Conservation (phyloP, 2,113 vertebrate genomes). For the Cranoglanis bouderius region DNA sequence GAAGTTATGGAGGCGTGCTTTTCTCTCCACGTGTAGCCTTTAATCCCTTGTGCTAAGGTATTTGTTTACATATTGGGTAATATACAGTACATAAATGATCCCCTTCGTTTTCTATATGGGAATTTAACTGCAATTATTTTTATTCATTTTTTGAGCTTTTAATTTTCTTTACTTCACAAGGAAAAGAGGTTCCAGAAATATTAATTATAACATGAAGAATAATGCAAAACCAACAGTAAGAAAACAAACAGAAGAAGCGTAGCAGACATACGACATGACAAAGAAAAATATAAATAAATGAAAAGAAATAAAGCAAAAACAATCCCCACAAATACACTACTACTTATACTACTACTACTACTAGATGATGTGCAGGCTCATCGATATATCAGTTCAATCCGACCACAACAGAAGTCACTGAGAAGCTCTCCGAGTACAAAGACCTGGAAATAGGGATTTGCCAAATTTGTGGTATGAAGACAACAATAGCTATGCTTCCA, state of each 20-base stretch:
- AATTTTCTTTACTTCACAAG: not conserved
- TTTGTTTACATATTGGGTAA: not conserved
- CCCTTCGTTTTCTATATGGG: not conserved
- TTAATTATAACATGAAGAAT: not conserved
- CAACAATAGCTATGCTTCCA: not conserved
- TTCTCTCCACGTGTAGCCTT: not conserved
- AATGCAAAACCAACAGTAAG: not conserved
- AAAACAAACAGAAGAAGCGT: not conserved
- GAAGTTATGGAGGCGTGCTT: not conserved
- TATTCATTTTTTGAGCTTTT: not conserved
- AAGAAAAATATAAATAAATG: not conserved
- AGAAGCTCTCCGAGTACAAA: not conserved
- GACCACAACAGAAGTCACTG: not conserved
- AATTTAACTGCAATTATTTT: not conserved
- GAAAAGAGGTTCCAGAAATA: not conserved
- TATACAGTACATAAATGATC: slow-evolving; percentile 1
- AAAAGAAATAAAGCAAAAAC: not conserved
- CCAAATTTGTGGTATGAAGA: not conserved
- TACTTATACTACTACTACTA: not conserved
- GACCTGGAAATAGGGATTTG: not conserved
- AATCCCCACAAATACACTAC: not conserved
- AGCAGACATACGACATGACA: not conserved
- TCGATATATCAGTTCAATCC: not conserved
- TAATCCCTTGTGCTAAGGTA: not conserved
- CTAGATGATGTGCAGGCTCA: too few species aligned